Percentiles rank a stretch among this genome's conserved stretches.
Conservation (phyloP, 2,888 invertebrate genomes). For the Seira musarum region DNA sequence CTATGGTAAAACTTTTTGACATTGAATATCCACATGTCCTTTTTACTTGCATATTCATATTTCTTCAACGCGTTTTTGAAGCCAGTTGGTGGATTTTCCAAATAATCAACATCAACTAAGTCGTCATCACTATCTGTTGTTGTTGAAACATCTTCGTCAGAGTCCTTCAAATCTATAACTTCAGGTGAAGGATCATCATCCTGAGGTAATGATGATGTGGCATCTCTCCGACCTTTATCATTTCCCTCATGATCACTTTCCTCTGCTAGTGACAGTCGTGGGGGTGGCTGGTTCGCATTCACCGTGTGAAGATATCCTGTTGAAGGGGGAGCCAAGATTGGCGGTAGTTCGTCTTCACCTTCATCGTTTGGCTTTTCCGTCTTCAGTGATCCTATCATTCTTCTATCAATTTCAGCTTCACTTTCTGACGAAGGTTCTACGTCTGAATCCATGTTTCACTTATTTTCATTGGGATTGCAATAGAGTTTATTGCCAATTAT, state of each 20-base stretch:
- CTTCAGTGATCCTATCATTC: background rate
- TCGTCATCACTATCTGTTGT: constrained; percentile 49
- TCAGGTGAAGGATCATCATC: background rate
- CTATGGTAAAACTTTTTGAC: constrained; percentile 28
- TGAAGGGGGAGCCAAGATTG: constrained; percentile 31
- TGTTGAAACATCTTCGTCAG: constrained; percentile 30
- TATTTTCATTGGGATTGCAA: no score
- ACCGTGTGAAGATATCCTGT: constrained; percentile 36
- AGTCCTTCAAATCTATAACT: constrained; percentile 33
- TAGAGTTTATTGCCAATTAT: no score
- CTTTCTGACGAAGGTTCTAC: no score
- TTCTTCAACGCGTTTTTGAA: constrained; percentile 28
- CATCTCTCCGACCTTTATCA: background rate
- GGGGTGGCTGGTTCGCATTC: constrained; percentile 40
- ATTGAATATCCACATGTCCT: constrained; percentile 32
- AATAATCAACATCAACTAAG: constrained; percentile 40
- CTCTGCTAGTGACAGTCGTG: constrained; percentile 15
- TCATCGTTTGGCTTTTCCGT: constrained; percentile 28
- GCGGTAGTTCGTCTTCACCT: constrained; percentile 38
- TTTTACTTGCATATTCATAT: constrained; percentile 26
- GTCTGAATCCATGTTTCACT: no score
- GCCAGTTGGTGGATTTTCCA: constrained; percentile 6
- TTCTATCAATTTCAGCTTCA: no score
- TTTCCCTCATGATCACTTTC: background rate
- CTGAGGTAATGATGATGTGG: background rate